Percentiles rank a stretch among this genome's conserved stretches.
phyloP scores from a whole-genome alignment of 2,888 invertebrate species.

The Altica lythri region DNA sequence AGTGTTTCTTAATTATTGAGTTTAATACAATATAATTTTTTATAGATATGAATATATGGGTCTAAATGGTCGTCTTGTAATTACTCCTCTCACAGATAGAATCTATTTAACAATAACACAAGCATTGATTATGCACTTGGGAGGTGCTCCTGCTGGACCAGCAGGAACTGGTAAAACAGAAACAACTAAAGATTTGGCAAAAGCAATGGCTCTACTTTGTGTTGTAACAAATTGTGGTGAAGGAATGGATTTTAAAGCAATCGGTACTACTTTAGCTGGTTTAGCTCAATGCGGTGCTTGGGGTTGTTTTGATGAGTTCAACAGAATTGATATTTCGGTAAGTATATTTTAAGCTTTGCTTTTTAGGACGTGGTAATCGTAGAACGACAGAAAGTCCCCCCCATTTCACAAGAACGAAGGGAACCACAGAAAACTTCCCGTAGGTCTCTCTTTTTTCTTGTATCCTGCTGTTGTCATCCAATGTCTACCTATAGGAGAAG shows the following conservation, averaged over 20 bases:
- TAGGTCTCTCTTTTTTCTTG: too few relatives aligned
- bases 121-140: conserved; percentile 88
- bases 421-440: too few relatives aligned
- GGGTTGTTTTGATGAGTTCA: conserved; percentile 97
- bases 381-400: too few relatives aligned
- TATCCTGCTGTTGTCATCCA: too few relatives aligned
- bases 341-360: too few relatives aligned
- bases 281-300: conserved; percentile 89
- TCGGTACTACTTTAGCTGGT: conserved; percentile 76
- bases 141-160: conserved; percentile 87
- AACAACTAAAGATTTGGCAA: conserved; percentile 89
- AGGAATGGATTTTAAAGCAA: conserved; percentile 88
- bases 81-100: conserved; percentile 90
- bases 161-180: conserved; percentile 90
- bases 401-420: too few relatives aligned
- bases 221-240: conserved; percentile 92
- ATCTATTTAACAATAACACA: conserved; percentile 93
- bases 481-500: too few relatives aligned
- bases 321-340: conserved; percentile 86
- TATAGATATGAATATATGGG: conserved; percentile 91
- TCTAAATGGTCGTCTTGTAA: conserved; percentile 85
- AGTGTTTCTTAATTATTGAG: too few relatives aligned
- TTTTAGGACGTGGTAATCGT: too few relatives aligned
- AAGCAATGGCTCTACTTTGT: conserved; percentile 81
- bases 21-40: not conserved